Evolutionary conservation across 2,888 invertebrate species (phyloP), one percentile per base, ranked within the genome.

Genomic region (Drosophila sordidula): DNA sequence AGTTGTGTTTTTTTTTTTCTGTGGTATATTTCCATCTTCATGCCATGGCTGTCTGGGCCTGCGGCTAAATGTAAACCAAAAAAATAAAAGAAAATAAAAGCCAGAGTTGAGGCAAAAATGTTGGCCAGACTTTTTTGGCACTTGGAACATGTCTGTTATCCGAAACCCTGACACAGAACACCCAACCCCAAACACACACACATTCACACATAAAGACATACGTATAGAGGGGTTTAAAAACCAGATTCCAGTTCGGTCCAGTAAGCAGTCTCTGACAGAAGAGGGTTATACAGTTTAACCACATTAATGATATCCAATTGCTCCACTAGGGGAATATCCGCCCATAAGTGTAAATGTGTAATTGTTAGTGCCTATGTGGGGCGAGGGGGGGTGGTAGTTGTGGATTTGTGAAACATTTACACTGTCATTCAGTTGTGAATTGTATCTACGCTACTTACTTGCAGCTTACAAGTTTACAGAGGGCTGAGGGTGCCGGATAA

Each of bases 241-340:
- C 5, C 25, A 58, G 47, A 47, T 62, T 32, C 32, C 46, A 16
- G 14, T 44, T 56, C 18, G 58, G 70, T 44, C 22, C 57, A 50
- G 57, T 54, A 74, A 66, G 56, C 52, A 54, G 52, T 22, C 45
- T 32, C 67, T 51, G 68, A 54, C 68, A 78, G 66, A 47, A 57
- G 50, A 16, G 64, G 70, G 70, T 69, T 77, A 80, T 64, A 67
- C 73, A 70, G 64, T 62, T 87, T 71, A 87, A 87, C 85, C 82
- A 47, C 81, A 87, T 78, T 85, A 85, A 87, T 78, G 78, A 66
- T 81, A 65, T 64, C 74, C 68, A 63, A 58, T 50, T 47, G 54
- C 59, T 22, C 32, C n/a, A 36, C 39, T 29, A 49, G 22, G 36
- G 45, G 45, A 46, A 55, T 36, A 47, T 25, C 57, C 47, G 50